These are phyloP conservation scores for Cosmorhoe ocellata DNA, from an alignment of 2,888 invertebrate genomes.

Conservation along the genomic window DNA sequence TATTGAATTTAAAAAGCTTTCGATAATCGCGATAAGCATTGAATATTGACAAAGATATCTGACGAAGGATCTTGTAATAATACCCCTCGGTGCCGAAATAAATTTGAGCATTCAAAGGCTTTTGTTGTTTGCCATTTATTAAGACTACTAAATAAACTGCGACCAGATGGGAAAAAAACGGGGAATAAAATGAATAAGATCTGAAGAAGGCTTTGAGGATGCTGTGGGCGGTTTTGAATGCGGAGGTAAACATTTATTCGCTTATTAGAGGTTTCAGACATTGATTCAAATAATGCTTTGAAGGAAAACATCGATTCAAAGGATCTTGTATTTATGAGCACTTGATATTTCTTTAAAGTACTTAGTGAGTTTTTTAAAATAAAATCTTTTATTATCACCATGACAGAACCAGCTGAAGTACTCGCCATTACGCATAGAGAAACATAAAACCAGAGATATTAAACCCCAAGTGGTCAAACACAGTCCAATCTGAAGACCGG, in stretches of 20 bases:
- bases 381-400: not conserved
- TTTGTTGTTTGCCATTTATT: constrained; percentile 29
- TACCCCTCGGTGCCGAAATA: constrained; percentile 51
- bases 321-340: too few relatives aligned
- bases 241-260: not conserved
- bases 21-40: constrained; percentile 38
- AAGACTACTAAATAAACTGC: constrained; percentile 26
- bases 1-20: constrained; percentile 30
- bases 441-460: constrained; percentile 11
- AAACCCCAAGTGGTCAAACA: constrained; percentile 16
- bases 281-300: not conserved
- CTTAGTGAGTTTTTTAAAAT: too few relatives aligned
- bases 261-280: not conserved
- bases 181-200: not conserved
- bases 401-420: not conserved
- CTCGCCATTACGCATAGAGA: not conserved
- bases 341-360: not conserved
- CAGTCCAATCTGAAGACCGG: constrained; percentile 2
- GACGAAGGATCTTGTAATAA: constrained; percentile 55
- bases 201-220: not conserved
- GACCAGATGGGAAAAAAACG: not conserved
- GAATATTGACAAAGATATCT: constrained; percentile 46
- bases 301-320: not conserved
- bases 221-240: constrained; percentile 2
- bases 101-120: constrained; percentile 49